These are phyloP conservation scores for Lycodopsis pacificus DNA, from an alignment of 2,797 vertebrate species.

Conservation along the genomic window DNA sequence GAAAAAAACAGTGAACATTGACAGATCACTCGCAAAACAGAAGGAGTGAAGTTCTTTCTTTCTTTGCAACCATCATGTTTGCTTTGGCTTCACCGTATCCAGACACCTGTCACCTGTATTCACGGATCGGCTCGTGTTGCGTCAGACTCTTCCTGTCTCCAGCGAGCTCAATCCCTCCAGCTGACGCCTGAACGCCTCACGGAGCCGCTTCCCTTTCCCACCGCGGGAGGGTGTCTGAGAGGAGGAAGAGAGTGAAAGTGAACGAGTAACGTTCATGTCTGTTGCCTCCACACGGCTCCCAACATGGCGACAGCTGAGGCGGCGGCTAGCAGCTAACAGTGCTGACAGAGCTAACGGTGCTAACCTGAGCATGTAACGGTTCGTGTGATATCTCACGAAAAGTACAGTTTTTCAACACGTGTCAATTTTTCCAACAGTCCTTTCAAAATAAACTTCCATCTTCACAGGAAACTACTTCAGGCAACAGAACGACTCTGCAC, in stretches of 20 bases:
- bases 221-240: slow-evolving; percentile 14
- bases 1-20: slow-evolving; percentile 34
- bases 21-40: slow-evolving; percentile 5
- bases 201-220: slow-evolving; percentile 45
- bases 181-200: slow-evolving; percentile 66
- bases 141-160: slow-evolving; percentile 59
- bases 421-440: no score
- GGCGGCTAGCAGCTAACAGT: no score
- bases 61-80: slow-evolving; percentile 20
- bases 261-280: neutral
- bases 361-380: no score
- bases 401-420: no score
- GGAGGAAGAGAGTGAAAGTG: slow-evolving; percentile 18
- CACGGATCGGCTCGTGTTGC: slow-evolving; percentile 44
- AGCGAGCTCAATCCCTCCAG: slow-evolving; percentile 32
- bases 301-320: neutral
- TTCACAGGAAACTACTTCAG: no score
- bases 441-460: no score
- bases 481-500: no score
- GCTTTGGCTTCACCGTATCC: slow-evolving; percentile 29
- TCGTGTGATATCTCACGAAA: no score
- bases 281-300: neutral
- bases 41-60: neutral
- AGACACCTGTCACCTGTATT: slow-evolving; percentile 74
- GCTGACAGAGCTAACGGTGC: no score